phyloP scores from a whole-genome alignment of 2,797 vertebrate species.

The Eidolon dupreanum region DNA sequence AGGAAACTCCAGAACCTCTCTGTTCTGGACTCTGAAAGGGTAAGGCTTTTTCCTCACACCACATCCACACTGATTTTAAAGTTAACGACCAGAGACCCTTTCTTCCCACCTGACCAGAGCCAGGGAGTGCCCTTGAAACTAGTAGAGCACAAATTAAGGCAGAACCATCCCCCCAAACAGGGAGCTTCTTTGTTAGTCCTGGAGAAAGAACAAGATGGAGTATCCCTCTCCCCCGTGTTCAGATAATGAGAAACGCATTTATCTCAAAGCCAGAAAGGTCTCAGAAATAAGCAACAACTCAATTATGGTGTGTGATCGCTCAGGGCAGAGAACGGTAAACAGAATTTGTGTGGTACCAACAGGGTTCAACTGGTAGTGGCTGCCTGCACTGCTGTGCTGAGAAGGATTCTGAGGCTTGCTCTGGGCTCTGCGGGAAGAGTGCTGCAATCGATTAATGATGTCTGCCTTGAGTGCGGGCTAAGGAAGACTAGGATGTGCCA shows the following conservation, averaged over 20 bases:
- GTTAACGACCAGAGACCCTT: background rate
- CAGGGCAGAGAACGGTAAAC: background rate
- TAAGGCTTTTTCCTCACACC: fast-evolving
- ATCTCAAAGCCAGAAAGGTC: background rate
- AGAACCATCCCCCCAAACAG: background rate
- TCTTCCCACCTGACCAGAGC: background rate
- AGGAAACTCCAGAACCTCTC: background rate
- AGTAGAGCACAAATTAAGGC: background rate
- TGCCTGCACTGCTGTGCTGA: background rate
- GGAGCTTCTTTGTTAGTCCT: background rate
- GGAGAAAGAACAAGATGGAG: background rate
- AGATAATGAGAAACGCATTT: background rate
- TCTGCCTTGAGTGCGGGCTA: background rate
- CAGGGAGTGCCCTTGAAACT: background rate
- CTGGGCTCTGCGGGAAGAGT: background rate
- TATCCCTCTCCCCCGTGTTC: background rate
- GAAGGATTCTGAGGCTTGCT: background rate
- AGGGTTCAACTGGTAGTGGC: fast-evolving
- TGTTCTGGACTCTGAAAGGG: background rate
- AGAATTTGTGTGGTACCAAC: background rate
- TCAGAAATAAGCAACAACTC: background rate
- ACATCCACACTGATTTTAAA: background rate
- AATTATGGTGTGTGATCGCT: fast-evolving
- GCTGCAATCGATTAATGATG: background rate
- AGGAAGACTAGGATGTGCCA: fast-evolving